Evolutionary conservation across 2,888 invertebrate genomes (phyloP), one percentile per base, ranked within the genome.

Genomic region (Tolmerus cingulatus): DNA sequence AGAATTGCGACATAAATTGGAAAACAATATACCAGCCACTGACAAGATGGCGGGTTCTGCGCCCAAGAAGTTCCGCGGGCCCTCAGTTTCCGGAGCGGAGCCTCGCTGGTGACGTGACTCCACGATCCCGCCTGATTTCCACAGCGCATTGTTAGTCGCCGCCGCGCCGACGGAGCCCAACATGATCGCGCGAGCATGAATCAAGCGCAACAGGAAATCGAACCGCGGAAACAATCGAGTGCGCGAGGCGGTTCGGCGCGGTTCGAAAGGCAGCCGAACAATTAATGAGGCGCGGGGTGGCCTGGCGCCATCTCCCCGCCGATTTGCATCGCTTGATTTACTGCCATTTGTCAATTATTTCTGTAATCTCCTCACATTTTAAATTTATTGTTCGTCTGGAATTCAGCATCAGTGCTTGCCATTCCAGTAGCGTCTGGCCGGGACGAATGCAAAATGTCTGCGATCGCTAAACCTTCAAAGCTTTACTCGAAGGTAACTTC

Each of bases 1-100:
- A 86, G 87, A 81, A 81, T 87, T 87, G 87, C 87, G 79, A 79
- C 79, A 87, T 87, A 79, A 87, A 87, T 87, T 87, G 87, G 81
- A 87, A 87, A 77, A 87, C 81, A 87, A 87, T 87, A 87, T 51
- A 57, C 79, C 12, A 14, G n/a, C 14, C 66, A 19, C 46, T 30
- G 74, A 74, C 85, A 82, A 66, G 34, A 57, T 37, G 81, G 55
- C 19, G 40, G 14, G 46, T 27, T 74, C 74, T 40, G 37, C 3
- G 37, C 9, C 46, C 14, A 85, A 85, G 85, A 16, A 74, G 74
- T 74, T 85, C 46, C 85, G 46, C 40, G 74, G 43, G 74, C 85
- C 34, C 34, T 74, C 43, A 85, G 46, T 85, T 85, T 85, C 85
- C 85, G 85, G 85, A 74, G n/a, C 43, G 27, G 55, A 37, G 85